Evolutionary conservation across 2,888 invertebrate genomes (phyloP).

Genomic region (Drosophila pseudotalamancana): DNA sequence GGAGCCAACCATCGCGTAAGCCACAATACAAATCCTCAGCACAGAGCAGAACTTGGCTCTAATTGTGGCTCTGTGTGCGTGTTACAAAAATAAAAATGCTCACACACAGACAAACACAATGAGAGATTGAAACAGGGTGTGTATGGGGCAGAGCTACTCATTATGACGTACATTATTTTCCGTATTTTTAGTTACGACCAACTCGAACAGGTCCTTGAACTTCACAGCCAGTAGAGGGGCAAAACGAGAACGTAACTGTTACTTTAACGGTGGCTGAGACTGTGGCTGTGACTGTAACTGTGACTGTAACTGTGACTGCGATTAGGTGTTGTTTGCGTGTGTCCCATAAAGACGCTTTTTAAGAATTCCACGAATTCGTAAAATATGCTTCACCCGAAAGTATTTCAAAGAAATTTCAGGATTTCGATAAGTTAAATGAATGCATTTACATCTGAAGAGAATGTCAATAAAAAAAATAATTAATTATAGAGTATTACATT

Average conservation of each 20-base stretch:
- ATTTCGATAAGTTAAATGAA: too few relatives aligned
- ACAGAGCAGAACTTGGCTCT: conserved; percentile 1
- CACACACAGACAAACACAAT: conserved; percentile 33
- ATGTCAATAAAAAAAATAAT: too few relatives aligned
- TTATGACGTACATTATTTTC: conserved; percentile 63
- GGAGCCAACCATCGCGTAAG: conserved; percentile 6
- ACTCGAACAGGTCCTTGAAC: conserved; percentile 61
- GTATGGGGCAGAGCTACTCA: conserved; percentile 62
- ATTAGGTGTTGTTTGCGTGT: conserved; percentile 10
- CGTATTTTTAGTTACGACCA: conserved; percentile 54
- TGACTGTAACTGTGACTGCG: neutral
- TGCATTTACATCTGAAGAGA: too few relatives aligned
- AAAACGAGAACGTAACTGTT: conserved; percentile 10
- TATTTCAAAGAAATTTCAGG: too few relatives aligned
- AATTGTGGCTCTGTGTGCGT: conserved; percentile 57
- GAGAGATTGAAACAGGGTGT: conserved; percentile 32
- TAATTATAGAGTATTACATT: too few relatives aligned
- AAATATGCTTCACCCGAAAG: neutral
- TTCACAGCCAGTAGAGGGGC: conserved; percentile 16
- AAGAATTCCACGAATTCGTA: too few relatives aligned
- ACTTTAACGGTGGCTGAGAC: conserved; percentile 8
- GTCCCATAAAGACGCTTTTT: conserved; percentile 3
- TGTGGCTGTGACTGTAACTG: conserved; percentile 3
- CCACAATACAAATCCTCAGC: conserved; percentile 33
- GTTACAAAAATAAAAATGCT: conserved; percentile 67